phyloP scores from a whole-genome alignment of 92 coral and sea anemone species.

The Plumapathes pennacea region DNA sequence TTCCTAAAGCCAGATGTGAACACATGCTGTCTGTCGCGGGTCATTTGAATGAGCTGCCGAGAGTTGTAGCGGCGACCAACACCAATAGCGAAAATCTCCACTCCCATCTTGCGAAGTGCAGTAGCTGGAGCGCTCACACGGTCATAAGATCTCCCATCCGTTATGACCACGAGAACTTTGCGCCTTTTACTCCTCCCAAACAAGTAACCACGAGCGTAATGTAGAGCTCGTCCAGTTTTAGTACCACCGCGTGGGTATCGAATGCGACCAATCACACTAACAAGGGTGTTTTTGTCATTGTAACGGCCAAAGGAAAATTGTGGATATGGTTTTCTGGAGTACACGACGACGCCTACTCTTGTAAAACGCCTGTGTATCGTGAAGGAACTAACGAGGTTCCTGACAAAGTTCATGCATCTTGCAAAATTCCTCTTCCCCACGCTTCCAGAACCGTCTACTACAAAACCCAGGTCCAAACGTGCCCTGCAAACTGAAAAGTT shows the following conservation, averaged over 20 bases:
- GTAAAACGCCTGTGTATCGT: constrained; percentile 42
- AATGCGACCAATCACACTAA: constrained; percentile 46
- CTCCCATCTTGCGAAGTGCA: constrained; percentile 60
- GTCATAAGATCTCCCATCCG: constrained; percentile 79
- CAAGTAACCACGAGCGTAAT: constrained; percentile 41
- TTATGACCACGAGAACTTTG: constrained; percentile 56
- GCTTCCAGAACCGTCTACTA: constrained; percentile 81
- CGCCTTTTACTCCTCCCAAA: constrained; percentile 54
- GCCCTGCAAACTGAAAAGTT: constrained; percentile 45
- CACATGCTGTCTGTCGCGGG: constrained; percentile 55
- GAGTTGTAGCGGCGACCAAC: constrained; percentile 56
- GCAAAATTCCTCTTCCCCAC: constrained; percentile 56
- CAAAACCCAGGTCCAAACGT: constrained; percentile 68
- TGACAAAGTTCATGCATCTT: constrained; percentile 57
- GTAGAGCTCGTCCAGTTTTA: constrained; percentile 72
- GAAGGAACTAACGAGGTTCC: constrained; percentile 69
- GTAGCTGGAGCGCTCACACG: constrained; percentile 55
- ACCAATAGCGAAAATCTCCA: constrained; percentile 62
- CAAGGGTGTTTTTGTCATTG: constrained; percentile 17
- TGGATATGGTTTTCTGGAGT: constrained; percentile 49
- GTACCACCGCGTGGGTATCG: constrained; percentile 86
- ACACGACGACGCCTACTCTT: constrained; percentile 68
- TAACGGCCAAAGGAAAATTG: constrained; percentile 45
- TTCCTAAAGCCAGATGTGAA: constrained; percentile 55
- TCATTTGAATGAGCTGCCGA: constrained; percentile 59